Base-by-base conservation (phyloP, 2,888 invertebrate genomes). In the Unio delphinus region DNA sequence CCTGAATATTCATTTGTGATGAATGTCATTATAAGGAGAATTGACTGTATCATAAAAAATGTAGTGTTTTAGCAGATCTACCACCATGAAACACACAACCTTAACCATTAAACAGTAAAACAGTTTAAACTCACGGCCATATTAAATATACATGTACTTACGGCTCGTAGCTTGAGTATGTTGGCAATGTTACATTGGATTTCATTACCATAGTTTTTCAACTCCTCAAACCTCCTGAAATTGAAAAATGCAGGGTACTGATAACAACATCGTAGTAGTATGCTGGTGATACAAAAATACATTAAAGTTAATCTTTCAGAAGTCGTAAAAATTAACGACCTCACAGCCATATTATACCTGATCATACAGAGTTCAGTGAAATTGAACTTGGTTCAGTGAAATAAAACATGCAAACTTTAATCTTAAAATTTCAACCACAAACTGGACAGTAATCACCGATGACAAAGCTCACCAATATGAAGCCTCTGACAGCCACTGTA, bases 121-220 rank as follows among this genome's bases (percentile, higher is more conserved):
- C 23, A 8, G n/a, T 20, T 11, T 30, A 34, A 62, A 58, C 34
- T 34, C 34, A 1, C 7, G 1, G 8, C 34, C 7, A 34, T 34
- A 34, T 34, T 34, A 34, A 34, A 34, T 34, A 34, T 34, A 87
- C 88, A 23, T 23, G 28, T 15, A 87, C 88, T 83, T 86, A 92
- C 92, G 54, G 87, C 87, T 79, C 89, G 72, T 11, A 87, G 86
- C 75, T 87, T 89, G 17, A 90, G 80, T 61, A 90, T 81, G 69
- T 86, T 89, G n/a, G 82, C 81, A 65, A 89, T 88, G 74, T 89
- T 87, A 65, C 83, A 86, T 87, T 95, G 94, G 79, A 95, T 89
- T 83, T 94, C 94, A 83, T 92, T 92, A 75, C 94, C 94, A 90
- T 95, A 95, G 80, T 93, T 93, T 90, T 94, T 95, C 18, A 95